Percentiles rank a stretch among this genome's conserved stretches.
Conservation (phyloP, 2,113 vertebrate genomes). For the Cygnus buccinator region DNA sequence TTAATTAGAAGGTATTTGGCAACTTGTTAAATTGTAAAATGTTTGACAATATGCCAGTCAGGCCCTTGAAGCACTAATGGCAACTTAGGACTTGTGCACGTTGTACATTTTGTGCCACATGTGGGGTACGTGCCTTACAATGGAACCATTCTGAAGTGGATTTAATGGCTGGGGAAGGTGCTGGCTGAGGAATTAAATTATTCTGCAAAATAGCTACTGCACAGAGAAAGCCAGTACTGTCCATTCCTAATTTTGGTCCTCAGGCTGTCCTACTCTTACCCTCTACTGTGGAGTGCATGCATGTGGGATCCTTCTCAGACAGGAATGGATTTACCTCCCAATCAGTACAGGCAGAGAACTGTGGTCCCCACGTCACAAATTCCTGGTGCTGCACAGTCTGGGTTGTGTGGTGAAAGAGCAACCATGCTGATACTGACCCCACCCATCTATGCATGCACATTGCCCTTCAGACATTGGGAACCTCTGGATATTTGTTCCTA, state of each 20-base stretch:
- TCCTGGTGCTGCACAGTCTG: neutral
- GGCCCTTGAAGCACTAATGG: neutral
- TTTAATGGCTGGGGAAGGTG: neutral
- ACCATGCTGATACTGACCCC: neutral
- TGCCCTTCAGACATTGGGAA: neutral
- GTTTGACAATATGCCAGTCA: slow-evolving; percentile 58
- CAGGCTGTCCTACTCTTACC: neutral
- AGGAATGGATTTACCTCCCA: neutral
- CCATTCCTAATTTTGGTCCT: neutral
- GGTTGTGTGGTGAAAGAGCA: neutral
- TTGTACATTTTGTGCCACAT: slow-evolving; percentile 7
- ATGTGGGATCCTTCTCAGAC: no score
- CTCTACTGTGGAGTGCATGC: neutral
- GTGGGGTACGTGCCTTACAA: neutral
- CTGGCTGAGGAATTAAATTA: neutral
- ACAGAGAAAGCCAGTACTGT: neutral
- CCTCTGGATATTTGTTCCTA: neutral
- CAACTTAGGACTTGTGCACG: neutral
- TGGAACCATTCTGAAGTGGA: neutral
- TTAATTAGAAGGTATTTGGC: slow-evolving; percentile 65
- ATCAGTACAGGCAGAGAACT: neutral
- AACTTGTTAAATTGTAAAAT: slow-evolving; percentile 33
- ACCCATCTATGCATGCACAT: neutral
- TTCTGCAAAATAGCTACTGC: neutral
- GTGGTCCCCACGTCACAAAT: neutral